These are phyloP conservation scores for Clarias gariepinus DNA, from an alignment of 2,113 vertebrate species.

Conservation along the genomic window DNA sequence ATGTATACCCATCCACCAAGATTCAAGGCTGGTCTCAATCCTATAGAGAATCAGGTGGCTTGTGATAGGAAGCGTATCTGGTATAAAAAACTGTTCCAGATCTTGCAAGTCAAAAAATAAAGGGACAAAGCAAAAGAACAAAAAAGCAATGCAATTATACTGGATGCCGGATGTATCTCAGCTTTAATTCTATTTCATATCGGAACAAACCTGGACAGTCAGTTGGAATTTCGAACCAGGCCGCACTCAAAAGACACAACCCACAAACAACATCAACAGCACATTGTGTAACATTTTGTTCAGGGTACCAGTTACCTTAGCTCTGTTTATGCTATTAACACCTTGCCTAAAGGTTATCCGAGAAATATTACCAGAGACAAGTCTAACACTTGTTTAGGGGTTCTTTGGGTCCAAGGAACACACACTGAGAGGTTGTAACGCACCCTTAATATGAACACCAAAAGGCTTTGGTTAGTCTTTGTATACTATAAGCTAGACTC, in stretches of 20 bases:
- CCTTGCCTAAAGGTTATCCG: not conserved
- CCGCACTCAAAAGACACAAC: not conserved
- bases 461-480: not conserved
- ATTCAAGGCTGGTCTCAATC: too few relatives aligned
- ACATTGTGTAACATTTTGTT: not conserved
- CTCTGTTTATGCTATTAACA: not conserved
- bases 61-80: too few relatives aligned
- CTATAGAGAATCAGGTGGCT: too few relatives aligned
- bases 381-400: not conserved
- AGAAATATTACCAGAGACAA: not conserved
- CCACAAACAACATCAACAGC: not conserved
- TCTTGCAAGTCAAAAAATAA: too few relatives aligned
- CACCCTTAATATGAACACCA: not conserved
- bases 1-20: too few relatives aligned
- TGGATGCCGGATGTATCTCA: not conserved
- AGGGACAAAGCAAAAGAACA: too few relatives aligned
- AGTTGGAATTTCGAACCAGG: not conserved
- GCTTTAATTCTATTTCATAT: not conserved
- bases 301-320: not conserved
- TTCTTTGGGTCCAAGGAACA: not conserved
- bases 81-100: too few relatives aligned
- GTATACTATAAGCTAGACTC: not conserved
- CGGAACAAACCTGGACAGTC: not conserved
- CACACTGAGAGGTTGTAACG: not conserved
- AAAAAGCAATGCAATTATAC: not conserved